Conservation (phyloP, 2,113 vertebrate genomes). For the Rhineura floridana region DNA sequence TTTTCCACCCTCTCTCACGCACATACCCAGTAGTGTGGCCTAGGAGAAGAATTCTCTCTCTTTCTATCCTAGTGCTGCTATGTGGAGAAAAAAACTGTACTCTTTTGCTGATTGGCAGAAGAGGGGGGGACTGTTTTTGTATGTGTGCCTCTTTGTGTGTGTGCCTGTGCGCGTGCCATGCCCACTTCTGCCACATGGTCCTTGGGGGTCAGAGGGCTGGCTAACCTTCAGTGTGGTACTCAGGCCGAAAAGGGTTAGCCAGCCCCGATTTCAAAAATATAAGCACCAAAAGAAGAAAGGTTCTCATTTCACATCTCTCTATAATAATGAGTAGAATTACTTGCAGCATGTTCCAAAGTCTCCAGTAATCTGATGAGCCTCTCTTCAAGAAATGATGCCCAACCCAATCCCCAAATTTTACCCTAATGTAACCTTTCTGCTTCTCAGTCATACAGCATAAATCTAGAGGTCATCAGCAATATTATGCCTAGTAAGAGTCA, state of each 20-base stretch:
- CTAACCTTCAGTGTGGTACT: not conserved
- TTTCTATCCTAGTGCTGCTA: too few species aligned
- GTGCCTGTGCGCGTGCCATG: too few species aligned
- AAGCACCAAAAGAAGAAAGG: not conserved
- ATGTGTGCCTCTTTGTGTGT: too few species aligned
- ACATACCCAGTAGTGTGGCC: too few species aligned
- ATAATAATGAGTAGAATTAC: not conserved
- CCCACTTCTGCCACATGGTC: too few species aligned
- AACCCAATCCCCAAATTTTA: conserved; percentile 3
- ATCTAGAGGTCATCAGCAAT: conserved; percentile 5
- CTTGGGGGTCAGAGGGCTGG: too few species aligned
- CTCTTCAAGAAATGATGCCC: not conserved
- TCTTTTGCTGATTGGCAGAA: too few species aligned
- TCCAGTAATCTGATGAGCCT: not conserved
- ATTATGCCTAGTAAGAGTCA: not conserved
- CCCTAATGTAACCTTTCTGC: not conserved
- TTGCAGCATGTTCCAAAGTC: not conserved
- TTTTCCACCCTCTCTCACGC: too few species aligned
- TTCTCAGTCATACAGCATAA: not conserved
- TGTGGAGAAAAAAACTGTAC: too few species aligned
- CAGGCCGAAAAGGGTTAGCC: not conserved
- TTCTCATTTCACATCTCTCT: not conserved
- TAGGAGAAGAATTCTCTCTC: too few species aligned
- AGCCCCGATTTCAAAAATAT: not conserved
- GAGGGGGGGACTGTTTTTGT: too few species aligned